phyloP scores from a whole-genome alignment of 1,140 invertebrate species.

The Atta colombica region DNA sequence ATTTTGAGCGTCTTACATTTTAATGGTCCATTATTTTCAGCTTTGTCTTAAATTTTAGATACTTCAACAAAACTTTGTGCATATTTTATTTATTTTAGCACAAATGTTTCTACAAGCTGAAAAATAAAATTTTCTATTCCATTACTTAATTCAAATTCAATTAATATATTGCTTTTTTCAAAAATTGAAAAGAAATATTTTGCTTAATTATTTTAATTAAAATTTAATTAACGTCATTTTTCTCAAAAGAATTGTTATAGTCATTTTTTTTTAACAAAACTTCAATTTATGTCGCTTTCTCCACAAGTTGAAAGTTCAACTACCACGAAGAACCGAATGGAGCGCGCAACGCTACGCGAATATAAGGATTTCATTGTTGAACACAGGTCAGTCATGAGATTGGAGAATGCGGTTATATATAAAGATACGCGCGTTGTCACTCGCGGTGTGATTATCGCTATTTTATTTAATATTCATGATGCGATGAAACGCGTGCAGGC shows the following conservation, averaged over 20 bases:
- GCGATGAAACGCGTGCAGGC: not conserved
- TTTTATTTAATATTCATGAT: constrained; percentile 52
- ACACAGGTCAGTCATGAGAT: not conserved
- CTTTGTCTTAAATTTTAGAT: too few species aligned
- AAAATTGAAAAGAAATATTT: not conserved
- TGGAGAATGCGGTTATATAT: not conserved
- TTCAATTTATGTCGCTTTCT: not conserved
- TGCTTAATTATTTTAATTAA: not conserved
- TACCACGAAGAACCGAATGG: not conserved
- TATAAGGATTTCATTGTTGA: not conserved
- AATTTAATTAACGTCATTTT: not conserved
- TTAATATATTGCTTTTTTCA: not conserved
- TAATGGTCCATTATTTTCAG: too few species aligned
- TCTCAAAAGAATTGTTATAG: too few species aligned
- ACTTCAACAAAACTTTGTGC: not conserved
- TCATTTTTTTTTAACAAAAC: too few species aligned
- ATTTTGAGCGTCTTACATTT: too few species aligned
- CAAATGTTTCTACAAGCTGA: not conserved
- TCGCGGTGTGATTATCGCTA: constrained; percentile 3
- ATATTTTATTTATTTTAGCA: not conserved
- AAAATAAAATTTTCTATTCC: not conserved
- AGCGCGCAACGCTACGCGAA: too few species aligned
- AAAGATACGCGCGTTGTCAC: not conserved
- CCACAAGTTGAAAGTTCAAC: not conserved
- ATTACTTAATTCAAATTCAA: not conserved